Evolutionary conservation across 2,113 vertebrate species (phyloP).

Genomic region (Ondatra zibethicus): DNA sequence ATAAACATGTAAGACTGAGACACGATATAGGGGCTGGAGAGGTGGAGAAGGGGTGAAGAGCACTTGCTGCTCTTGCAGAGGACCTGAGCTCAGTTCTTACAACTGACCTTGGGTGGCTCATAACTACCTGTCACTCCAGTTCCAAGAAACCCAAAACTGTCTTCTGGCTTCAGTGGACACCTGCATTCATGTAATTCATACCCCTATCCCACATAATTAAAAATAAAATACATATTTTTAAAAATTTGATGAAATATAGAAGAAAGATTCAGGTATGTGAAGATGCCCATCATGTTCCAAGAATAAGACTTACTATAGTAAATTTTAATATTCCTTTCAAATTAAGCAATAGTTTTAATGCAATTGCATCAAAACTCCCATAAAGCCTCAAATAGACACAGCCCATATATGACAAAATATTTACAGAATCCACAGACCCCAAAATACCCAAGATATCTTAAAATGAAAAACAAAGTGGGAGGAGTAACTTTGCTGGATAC

Average conservation of each 20-base stretch:
- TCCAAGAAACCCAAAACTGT: neutral
- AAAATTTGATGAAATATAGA: neutral
- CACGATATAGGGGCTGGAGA: neutral
- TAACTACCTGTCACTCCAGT: neutral
- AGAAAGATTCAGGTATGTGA: neutral
- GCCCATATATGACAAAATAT: neutral
- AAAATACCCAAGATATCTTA: neutral
- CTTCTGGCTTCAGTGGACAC: neutral
- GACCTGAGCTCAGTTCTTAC: neutral
- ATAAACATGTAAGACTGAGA: neutral
- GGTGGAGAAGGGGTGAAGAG: neutral
- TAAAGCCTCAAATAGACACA: neutral
- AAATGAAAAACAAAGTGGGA: neutral
- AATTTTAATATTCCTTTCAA: neutral
- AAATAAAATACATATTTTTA: neutral
- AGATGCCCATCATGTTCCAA: neutral
- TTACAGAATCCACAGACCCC: neutral
- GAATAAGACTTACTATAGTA: neutral
- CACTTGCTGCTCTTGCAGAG: neutral
- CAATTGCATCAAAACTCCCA: too few relatives aligned
- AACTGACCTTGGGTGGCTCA: neutral
- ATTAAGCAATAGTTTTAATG: neutral
- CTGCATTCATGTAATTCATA: too few relatives aligned
- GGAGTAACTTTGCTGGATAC: neutral
- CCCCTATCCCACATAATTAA: neutral